Percentiles rank a stretch among this genome's conserved stretches.
These are phyloP conservation scores for Diplosoma virens DNA, from an alignment of 23 tunicate species.

Conservation along the genomic window DNA sequence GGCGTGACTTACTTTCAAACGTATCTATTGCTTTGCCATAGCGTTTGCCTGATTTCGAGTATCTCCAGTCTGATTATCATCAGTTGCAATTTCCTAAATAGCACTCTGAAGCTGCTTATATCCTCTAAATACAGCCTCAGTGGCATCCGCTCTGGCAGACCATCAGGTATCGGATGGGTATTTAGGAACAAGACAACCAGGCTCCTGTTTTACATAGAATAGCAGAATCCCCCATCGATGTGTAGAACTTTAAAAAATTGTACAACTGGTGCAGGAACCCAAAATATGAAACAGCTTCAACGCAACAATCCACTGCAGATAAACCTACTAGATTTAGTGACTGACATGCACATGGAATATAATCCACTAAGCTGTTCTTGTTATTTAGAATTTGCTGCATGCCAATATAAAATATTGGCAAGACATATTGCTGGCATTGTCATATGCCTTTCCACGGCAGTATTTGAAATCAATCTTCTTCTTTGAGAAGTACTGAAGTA, in stretches of 20 bases:
- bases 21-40: neutral
- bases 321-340: neutral
- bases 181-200: neutral
- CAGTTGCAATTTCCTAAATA: no score
- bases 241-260: neutral
- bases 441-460: neutral
- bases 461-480: neutral
- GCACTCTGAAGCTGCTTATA: neutral
- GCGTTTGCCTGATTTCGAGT: neutral
- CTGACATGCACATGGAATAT: no score
- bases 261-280: no score
- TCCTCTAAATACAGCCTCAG: neutral
- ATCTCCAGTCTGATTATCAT: neutral
- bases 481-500: neutral
- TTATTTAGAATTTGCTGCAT: neutral
- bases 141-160: neutral
- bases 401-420: neutral
- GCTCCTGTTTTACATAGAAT: neutral
- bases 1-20: neutral
- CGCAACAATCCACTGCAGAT: neutral
- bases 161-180: neutral
- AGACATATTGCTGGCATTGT: no score
- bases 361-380: no score
- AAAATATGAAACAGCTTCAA: neutral
- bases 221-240: neutral